These are phyloP conservation scores for Drosophila eugracilis DNA, from an alignment of 1,140 invertebrate species.

Conservation along the genomic window DNA sequence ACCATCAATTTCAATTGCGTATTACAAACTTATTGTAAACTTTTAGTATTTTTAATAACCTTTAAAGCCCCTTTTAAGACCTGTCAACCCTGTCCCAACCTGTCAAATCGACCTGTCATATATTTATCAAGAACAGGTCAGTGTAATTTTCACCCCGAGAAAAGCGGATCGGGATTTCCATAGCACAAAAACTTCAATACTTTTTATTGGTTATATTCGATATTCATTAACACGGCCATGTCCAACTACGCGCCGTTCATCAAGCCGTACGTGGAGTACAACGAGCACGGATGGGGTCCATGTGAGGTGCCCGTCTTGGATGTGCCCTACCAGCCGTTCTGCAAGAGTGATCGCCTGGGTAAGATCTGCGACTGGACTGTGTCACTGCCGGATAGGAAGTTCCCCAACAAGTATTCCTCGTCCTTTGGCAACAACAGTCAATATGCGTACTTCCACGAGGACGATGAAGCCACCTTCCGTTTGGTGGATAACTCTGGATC, in stretches of 20 bases:
- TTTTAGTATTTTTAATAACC: no score
- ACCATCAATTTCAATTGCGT: no score
- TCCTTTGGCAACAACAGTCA: constrained; percentile 97
- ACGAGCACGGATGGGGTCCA: constrained; percentile 94
- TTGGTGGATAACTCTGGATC: constrained; percentile 94
- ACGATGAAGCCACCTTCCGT: constrained; percentile 98
- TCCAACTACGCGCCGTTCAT: constrained; percentile 59
- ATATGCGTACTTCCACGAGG: constrained; percentile 98
- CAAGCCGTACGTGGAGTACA: constrained; percentile 78
- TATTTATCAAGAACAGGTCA: background rate
- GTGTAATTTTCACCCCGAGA: background rate
- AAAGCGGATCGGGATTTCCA: background rate
- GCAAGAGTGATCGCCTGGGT: constrained; percentile 97
- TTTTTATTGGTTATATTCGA: background rate
- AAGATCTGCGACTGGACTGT: constrained; percentile 99
- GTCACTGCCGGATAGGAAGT: constrained; percentile 96
- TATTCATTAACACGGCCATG: constrained; percentile 1
- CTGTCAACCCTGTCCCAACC: background rate
- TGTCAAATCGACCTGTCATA: background rate
- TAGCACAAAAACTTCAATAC: background rate
- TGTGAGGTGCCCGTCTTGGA: constrained; percentile 96
- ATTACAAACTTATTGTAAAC: no score
- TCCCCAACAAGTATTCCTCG: constrained; percentile 96
- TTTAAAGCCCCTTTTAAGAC: no score
- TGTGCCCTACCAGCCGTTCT: constrained; percentile 99